phyloP scores from a whole-genome alignment of 2,113 vertebrate genomes.

The Hippocampus comes region DNA sequence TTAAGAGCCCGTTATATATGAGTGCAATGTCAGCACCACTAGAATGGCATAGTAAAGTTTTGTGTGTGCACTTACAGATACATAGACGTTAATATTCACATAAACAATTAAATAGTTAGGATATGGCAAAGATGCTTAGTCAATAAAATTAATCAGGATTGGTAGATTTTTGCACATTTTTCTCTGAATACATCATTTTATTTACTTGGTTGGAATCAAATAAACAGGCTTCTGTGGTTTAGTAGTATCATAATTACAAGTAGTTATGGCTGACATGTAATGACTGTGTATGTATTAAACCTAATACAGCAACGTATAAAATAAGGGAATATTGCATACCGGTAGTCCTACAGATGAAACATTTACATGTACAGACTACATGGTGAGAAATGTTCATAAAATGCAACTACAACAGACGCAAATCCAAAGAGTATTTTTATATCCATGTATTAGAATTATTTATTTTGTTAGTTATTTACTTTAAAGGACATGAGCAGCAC shows the following conservation, averaged over 20 bases:
- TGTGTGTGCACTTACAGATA: constrained; percentile 26
- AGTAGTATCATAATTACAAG: not conserved
- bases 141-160: not conserved
- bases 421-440: too few relatives aligned
- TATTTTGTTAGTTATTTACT: too few relatives aligned
- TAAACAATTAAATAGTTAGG: constrained; percentile 12
- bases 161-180: not conserved
- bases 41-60: constrained; percentile 32
- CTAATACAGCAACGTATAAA: not conserved
- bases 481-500: too few relatives aligned
- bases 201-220: not conserved
- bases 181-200: too few relatives aligned
- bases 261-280: not conserved
- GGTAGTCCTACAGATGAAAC: not conserved
- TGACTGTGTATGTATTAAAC: not conserved
- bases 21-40: constrained; percentile 48
- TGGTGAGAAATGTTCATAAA: not conserved
- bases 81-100: constrained; percentile 16
- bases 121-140: not conserved
- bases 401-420: too few relatives aligned
- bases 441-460: too few relatives aligned
- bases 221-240: not conserved
- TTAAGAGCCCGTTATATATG: constrained; percentile 37
- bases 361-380: not conserved
- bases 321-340: not conserved